These are phyloP conservation scores for Drosophila neonasuta DNA, from an alignment of 2,888 invertebrate genomes.

Conservation along the genomic window DNA sequence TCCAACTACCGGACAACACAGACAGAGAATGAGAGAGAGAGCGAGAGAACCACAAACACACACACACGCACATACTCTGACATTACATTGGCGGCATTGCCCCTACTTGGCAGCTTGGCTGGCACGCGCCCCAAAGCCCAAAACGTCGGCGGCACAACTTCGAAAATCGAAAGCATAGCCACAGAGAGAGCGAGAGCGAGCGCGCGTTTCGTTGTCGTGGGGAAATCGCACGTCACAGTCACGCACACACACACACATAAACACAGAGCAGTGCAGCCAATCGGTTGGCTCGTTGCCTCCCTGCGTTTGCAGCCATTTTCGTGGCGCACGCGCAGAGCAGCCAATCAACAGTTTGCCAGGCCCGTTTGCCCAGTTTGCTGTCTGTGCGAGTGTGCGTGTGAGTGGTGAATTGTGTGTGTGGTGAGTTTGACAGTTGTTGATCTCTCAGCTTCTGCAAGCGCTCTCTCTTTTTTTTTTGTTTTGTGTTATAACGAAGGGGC, in stretches of 20 bases:
- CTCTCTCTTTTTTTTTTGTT: slow-evolving; percentile 23
- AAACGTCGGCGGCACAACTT: slow-evolving; percentile 47
- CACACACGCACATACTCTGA: slow-evolving; percentile 5
- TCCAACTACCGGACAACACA: neutral
- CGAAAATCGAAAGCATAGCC: slow-evolving; percentile 59
- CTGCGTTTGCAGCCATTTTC: slow-evolving; percentile 81
- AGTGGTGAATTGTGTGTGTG: slow-evolving; percentile 31
- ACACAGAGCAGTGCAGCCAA: slow-evolving; percentile 53
- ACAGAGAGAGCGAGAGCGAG: slow-evolving; percentile 23
- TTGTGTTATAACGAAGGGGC: slow-evolving; percentile 24
- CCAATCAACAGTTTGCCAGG: slow-evolving; percentile 82
- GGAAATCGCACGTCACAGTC: slow-evolving; percentile 61
- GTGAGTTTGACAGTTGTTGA: slow-evolving; percentile 42
- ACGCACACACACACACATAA: slow-evolving; percentile 16
- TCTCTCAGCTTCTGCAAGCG: slow-evolving; percentile 31
- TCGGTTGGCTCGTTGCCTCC: slow-evolving; percentile 79
- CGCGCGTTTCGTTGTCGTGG: slow-evolving; percentile 34
- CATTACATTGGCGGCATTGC: slow-evolving; percentile 45
- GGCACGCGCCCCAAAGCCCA: slow-evolving; percentile 70
- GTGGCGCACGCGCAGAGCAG: slow-evolving; percentile 81
- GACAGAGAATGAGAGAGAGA: slow-evolving; percentile 8
- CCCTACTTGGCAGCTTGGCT: slow-evolving; percentile 57
- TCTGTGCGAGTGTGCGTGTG: slow-evolving; percentile 6
- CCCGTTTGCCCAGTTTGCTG: slow-evolving; percentile 45
- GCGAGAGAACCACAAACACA: slow-evolving; percentile 10